phyloP scores from a whole-genome alignment of 2,797 vertebrate genomes.

The Hydrocynus forskahlii region DNA sequence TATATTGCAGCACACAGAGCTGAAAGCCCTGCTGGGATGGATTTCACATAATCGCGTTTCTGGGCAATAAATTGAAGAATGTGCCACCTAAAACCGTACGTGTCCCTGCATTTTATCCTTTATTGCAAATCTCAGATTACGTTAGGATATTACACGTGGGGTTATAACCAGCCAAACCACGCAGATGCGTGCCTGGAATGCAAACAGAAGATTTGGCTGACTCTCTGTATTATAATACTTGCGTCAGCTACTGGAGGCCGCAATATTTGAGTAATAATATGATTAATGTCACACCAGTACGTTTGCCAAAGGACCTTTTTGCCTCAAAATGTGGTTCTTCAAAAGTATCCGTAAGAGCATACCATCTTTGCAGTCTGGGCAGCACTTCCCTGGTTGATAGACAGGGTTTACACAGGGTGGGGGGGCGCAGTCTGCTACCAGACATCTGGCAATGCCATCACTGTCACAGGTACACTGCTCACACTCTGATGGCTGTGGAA shows the following conservation, averaged over 20 bases:
- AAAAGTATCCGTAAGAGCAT: slow-evolving; percentile 35
- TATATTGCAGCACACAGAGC: slow-evolving; percentile 32
- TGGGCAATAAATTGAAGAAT: slow-evolving; percentile 12
- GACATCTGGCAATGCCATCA: slow-evolving; percentile 83
- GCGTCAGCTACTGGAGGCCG: background rate
- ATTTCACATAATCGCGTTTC: slow-evolving; percentile 40
- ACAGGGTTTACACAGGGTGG: slow-evolving; percentile 84
- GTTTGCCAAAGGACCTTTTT: background rate
- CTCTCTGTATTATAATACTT: background rate
- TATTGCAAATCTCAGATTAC: slow-evolving; percentile 34
- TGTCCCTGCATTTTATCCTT: slow-evolving; percentile 20
- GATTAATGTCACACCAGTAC: background rate
- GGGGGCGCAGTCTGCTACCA: slow-evolving; percentile 85
- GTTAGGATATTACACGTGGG: slow-evolving; percentile 23
- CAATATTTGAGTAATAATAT: slow-evolving; percentile 1
- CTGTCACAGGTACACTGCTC: slow-evolving; percentile 85
- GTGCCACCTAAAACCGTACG: background rate
- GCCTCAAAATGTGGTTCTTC: background rate
- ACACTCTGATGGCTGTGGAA: slow-evolving; percentile 82
- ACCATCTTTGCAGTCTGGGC: slow-evolving; percentile 85
- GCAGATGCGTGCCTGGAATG: background rate
- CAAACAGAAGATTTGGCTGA: background rate
- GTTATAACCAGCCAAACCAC: slow-evolving; percentile 21
- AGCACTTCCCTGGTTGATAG: slow-evolving; percentile 83
- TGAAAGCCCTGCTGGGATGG: slow-evolving; percentile 19